phyloP scores from a whole-genome alignment of 2,113 vertebrate genomes.

The Phrynocephalus versicolor region DNA sequence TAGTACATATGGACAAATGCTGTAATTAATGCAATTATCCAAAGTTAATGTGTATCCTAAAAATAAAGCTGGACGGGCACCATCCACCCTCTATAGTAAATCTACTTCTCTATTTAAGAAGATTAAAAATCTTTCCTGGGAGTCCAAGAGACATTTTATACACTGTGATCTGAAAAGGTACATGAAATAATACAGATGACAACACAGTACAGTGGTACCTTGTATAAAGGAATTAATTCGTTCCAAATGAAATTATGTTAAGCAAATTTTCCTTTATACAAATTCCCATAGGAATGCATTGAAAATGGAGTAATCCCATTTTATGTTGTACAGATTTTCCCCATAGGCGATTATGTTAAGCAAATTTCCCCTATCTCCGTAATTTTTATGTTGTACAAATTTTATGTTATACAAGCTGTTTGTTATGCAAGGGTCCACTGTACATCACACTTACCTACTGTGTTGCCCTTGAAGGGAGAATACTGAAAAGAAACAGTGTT shows the following conservation, averaged over 20 bases:
- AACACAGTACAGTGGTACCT: no score
- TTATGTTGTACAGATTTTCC: no score
- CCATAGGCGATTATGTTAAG: no score
- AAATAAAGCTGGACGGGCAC: background rate
- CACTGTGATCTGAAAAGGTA: slow-evolving; percentile 64
- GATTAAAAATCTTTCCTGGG: slow-evolving; percentile 39
- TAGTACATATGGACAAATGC: slow-evolving; percentile 4
- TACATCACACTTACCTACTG: background rate
- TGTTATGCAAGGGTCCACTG: no score
- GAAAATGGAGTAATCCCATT: no score
- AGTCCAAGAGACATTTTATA: slow-evolving; percentile 61
- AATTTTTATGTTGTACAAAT: no score
- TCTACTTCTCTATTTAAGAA: slow-evolving; percentile 19
- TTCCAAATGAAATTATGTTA: no score
- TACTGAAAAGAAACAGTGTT: background rate
- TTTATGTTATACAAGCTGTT: no score
- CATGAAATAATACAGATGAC: slow-evolving; percentile 16
- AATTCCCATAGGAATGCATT: no score
- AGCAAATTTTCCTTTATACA: no score
- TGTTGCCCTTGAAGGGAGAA: slow-evolving; percentile 21
- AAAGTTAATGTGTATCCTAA: slow-evolving; percentile 20
- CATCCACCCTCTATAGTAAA: background rate
- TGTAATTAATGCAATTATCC: slow-evolving; percentile 35
- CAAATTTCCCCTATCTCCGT: no score
- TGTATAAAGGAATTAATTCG: no score